phyloP scores from a whole-genome alignment of 2,888 invertebrate genomes.

The Parelbella ahira region DNA sequence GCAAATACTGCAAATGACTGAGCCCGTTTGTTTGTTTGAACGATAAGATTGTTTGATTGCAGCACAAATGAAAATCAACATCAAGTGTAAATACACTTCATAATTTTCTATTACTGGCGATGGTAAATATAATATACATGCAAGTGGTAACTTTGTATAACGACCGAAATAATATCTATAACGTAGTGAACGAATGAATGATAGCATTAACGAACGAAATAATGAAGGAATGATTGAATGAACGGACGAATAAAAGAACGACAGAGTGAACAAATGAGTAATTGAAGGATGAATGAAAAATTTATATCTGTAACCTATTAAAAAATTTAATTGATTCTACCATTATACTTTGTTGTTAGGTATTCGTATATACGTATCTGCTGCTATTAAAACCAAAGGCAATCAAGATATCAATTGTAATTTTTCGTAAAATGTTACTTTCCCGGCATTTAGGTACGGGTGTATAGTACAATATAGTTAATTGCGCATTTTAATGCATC shows the following conservation, averaged over 20 bases:
- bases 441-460: not conserved
- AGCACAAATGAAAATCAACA: slow-evolving; percentile 19
- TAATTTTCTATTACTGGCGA: slow-evolving; percentile 14
- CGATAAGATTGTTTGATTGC: slow-evolving; percentile 20
- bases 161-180: too few relatives aligned
- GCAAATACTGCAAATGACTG: slow-evolving; percentile 20
- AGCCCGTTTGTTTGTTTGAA: slow-evolving; percentile 12
- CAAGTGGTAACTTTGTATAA: slow-evolving; percentile 12
- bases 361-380: too few relatives aligned
- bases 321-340: too few relatives aligned
- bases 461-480: slow-evolving; percentile 10
- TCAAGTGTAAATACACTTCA: slow-evolving; percentile 15
- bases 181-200: too few relatives aligned
- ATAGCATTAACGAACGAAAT: too few relatives aligned
- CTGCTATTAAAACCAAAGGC: too few relatives aligned
- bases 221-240: too few relatives aligned
- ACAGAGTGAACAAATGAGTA: too few relatives aligned
- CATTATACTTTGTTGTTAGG: too few relatives aligned
- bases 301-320: too few relatives aligned
- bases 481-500: slow-evolving; percentile 35
- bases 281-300: too few relatives aligned
- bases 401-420: slow-evolving; percentile 3
- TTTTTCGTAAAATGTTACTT: slow-evolving; percentile 3
- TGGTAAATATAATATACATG: not conserved
- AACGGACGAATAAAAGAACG: too few relatives aligned